Conservation (phyloP, 2,113 vertebrate species). For the Hippocampus guttulatus region DNA sequence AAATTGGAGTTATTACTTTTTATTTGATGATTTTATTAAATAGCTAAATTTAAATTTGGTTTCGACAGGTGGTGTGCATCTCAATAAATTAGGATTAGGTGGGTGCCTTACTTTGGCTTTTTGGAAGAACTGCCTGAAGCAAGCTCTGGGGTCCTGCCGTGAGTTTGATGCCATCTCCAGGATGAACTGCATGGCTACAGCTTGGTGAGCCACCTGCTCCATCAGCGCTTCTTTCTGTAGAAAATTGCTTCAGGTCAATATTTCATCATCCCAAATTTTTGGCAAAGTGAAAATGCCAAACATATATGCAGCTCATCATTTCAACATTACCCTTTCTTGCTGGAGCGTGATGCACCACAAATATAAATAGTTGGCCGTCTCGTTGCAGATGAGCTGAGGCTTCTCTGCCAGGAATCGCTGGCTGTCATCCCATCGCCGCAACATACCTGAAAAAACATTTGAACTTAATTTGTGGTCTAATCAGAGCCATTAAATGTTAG, state of each 20-base stretch:
- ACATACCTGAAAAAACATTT: constrained; percentile 78
- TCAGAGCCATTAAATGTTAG: too few species aligned
- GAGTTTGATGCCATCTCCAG: constrained; percentile 90
- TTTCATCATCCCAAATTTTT: not conserved
- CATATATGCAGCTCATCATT: not conserved
- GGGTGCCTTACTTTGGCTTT: constrained; percentile 90
- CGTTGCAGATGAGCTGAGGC: constrained; percentile 92
- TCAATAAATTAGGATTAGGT: too few species aligned
- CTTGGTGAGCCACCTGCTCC: constrained; percentile 97
- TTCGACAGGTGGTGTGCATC: too few species aligned
- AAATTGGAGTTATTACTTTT: too few species aligned
- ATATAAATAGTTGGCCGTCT: constrained; percentile 87
- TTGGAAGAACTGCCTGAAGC: constrained; percentile 96
- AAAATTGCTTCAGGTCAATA: not conserved
- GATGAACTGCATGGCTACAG: constrained; percentile 97
- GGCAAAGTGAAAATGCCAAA: not conserved
- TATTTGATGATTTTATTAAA: too few species aligned
- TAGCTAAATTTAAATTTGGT: too few species aligned
- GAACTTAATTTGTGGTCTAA: too few species aligned
- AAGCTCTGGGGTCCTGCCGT: constrained; percentile 89
- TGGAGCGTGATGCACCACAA: constrained; percentile 94
- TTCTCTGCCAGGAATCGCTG: constrained; percentile 89
- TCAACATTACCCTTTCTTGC: constrained; percentile 81
- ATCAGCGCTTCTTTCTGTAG: constrained; percentile 89
- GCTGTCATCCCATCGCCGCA: constrained; percentile 96